Conservation (phyloP, 2,797 vertebrate species). For the Enteromius viviparus region DNA sequence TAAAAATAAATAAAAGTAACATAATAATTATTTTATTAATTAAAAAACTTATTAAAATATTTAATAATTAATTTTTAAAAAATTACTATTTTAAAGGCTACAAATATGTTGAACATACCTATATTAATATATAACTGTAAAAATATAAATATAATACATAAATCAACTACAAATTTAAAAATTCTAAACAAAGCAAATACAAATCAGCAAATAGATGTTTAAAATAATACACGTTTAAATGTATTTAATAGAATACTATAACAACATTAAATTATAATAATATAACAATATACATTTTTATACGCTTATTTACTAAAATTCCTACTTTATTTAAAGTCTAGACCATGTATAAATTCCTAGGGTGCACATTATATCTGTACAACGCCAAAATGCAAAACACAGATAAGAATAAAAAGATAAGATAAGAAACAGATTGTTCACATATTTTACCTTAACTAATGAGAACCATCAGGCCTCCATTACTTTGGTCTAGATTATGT, state of each 20-base stretch:
- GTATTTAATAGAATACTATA: not conserved
- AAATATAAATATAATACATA: not conserved
- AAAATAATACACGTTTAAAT: not conserved
- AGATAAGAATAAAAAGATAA: not conserved
- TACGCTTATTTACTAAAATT: not conserved
- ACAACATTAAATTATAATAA: not conserved
- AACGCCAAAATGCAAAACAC: not conserved
- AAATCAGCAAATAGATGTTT: not conserved
- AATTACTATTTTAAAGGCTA: not conserved
- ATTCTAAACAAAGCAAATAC: not conserved
- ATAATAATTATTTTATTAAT: not conserved
- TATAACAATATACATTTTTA: not conserved
- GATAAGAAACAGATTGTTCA: not conserved
- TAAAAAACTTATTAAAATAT: not conserved
- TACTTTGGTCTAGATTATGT: conserved; percentile 49
- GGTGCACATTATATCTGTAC: not conserved
- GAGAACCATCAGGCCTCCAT: conserved; percentile 58
- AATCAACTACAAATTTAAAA: not conserved
- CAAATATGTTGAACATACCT: not conserved
- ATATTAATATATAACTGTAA: not conserved
- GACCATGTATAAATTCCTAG: not conserved
- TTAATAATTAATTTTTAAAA: not conserved
- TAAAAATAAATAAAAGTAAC: not conserved
- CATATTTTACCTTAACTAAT: conserved; percentile 45
- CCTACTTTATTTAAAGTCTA: not conserved